Conservation (phyloP, 2,797 vertebrate genomes). For the Esox masquinongy region DNA sequence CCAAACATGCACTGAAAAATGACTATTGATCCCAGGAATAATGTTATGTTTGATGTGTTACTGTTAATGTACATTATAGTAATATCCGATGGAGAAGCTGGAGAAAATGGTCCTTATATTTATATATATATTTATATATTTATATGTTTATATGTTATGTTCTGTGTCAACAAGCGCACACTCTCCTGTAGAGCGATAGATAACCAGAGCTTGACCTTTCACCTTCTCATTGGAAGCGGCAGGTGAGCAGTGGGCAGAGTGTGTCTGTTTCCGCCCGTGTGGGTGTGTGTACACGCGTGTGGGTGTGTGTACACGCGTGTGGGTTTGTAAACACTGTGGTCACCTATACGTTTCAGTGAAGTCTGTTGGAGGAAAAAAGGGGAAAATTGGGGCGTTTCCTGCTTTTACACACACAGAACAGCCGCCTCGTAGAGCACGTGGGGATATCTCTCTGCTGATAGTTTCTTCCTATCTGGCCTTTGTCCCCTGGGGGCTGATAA, state of each 20-base stretch:
- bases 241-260: slow-evolving; percentile 13
- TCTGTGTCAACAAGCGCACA: not conserved
- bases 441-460: no score
- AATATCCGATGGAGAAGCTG: not conserved
- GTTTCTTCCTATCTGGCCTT: not conserved
- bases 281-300: slow-evolving; percentile 23
- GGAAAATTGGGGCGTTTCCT: no score
- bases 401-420: no score
- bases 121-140: no score
- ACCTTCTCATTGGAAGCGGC: not conserved
- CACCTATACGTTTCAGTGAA: no score
- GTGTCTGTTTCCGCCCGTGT: slow-evolving; percentile 6
- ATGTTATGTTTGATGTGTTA: slow-evolving; percentile 59
- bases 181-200: not conserved
- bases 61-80: slow-evolving; percentile 41
- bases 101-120: not conserved
- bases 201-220: not conserved
- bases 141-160: not conserved
- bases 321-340: no score
- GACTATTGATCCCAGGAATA: slow-evolving; percentile 65
- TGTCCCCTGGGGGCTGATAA: slow-evolving; percentile 3
- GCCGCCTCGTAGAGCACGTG: no score
- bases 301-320: not conserved
- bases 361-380: no score
- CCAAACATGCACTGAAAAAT: slow-evolving; percentile 35